Base-by-base conservation (phyloP, 2,888 invertebrate species). In the Aspidapion aeneum region DNA sequence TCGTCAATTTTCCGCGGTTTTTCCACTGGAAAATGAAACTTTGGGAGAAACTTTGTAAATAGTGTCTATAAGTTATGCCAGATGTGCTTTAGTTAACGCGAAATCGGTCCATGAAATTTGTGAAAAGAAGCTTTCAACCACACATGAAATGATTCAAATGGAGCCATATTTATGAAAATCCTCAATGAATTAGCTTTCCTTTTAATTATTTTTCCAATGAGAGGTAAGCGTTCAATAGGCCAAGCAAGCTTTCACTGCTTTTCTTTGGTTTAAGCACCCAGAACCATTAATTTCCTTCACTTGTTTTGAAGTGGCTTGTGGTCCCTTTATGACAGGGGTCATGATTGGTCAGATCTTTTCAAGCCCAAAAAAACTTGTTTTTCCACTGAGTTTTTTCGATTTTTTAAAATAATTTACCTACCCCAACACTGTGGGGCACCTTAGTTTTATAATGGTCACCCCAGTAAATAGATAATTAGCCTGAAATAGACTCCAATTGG, bases 81-180 rank as follows among this genome's bases (percentile, higher is more conserved):
- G 58, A 63, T 67, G 66, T 68, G 63, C 57, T 62, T 57, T 66
- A 64, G 60, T 61, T 67, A 66, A 65, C 61, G 60, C 35, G 63
- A 61, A 62, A 65, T 63, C 69, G 68, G 70, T 69, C 69, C 63
- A 64, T 59, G 59, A 65, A 65, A 17, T 63, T 66, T 63, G 66
- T 71, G 72, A 72, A 72, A 70, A 70, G 71, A 71, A 70, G 62
- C 65, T 69, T 68, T 67, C 70, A 35, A 35, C 35, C 71, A 62
- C 67, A 64, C 66, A 68, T 69, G 35, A 35, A 35, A 35, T 35
- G 35, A 35, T 35, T 35, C 67, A 69, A 62, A 70, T 74, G 84
- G 85, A 85, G 86, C 86, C 86, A 86, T 86, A 86, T 86, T 86
- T 86, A 85, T 82, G 35, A 83, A 76, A 75, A 75, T 75, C 74